Evolutionary conservation across 2,888 invertebrate species (phyloP).

Genomic region (Bhutanitis thaidina): DNA sequence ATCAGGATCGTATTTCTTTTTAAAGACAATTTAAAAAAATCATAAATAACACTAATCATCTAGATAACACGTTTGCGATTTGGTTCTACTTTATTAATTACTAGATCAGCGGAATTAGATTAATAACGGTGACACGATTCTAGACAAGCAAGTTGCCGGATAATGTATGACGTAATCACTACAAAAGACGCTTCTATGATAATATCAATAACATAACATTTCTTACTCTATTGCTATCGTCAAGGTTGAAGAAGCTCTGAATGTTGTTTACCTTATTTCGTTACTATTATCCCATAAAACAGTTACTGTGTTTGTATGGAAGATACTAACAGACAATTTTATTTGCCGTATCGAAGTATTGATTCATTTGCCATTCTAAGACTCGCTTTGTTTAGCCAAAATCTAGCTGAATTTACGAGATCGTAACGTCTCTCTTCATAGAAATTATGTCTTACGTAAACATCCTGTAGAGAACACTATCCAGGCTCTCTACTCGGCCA

Average conservation of each 20-base stretch:
- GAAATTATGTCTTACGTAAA: constrained; percentile 47
- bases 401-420: constrained; percentile 23
- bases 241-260: too few species aligned
- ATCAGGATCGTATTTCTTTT: too few species aligned
- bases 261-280: too few species aligned
- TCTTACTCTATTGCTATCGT: too few species aligned
- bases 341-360: too few species aligned
- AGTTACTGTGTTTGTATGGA: too few species aligned
- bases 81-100: constrained; percentile 18
- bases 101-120: constrained; percentile 20
- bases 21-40: too few species aligned
- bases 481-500: constrained; percentile 57
- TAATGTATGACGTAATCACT: constrained; percentile 47
- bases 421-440: constrained; percentile 26
- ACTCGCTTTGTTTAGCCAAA: constrained; percentile 19
- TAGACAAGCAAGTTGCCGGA: constrained; percentile 27
- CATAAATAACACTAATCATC: too few species aligned
- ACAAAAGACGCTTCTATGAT: constrained; percentile 29
- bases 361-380: background rate
- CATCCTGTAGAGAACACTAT: constrained; percentile 53
- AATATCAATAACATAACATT: constrained; percentile 12
- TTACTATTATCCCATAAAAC: too few species aligned
- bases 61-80: too few species aligned
- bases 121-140: constrained; percentile 24
- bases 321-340: too few species aligned